Conservation (phyloP, 2,797 vertebrate species). For the Sparus aurata region DNA sequence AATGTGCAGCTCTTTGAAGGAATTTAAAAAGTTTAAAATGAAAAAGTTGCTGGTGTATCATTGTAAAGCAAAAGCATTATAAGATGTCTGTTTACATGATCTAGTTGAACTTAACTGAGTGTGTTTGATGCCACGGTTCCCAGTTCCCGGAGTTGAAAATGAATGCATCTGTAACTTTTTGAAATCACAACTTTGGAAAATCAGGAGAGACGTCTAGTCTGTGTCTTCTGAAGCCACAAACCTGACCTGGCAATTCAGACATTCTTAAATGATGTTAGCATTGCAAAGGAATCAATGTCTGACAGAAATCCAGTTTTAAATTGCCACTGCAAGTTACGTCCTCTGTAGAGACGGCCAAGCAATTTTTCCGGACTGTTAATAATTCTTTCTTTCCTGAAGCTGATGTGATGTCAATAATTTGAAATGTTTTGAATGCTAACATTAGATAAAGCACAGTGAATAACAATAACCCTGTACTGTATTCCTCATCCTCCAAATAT, state of each 20-base stretch:
- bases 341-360: constrained; percentile 1
- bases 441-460: not conserved
- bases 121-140: not conserved
- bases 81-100: not conserved
- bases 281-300: not conserved
- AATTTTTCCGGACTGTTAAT: not conserved
- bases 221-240: constrained; percentile 1
- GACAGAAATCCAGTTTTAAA: not conserved
- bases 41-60: constrained; percentile 3
- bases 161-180: not conserved
- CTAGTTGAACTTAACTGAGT: constrained; percentile 1
- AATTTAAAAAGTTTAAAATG: constrained; percentile 1
- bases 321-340: not conserved
- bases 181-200: constrained; percentile 3
- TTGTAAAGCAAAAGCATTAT: constrained; percentile 14
- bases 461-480: not conserved
- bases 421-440: not conserved
- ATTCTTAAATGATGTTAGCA: not conserved
- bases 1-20: not conserved
- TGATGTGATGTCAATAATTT: not conserved
- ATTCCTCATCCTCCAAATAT: not conserved
- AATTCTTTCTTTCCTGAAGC: not conserved
- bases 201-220: not conserved
- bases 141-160: constrained; percentile 8
- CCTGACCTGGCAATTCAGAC: not conserved